Base-by-base conservation (phyloP, 2,888 invertebrate species). In the Choreutis nemorana region DNA sequence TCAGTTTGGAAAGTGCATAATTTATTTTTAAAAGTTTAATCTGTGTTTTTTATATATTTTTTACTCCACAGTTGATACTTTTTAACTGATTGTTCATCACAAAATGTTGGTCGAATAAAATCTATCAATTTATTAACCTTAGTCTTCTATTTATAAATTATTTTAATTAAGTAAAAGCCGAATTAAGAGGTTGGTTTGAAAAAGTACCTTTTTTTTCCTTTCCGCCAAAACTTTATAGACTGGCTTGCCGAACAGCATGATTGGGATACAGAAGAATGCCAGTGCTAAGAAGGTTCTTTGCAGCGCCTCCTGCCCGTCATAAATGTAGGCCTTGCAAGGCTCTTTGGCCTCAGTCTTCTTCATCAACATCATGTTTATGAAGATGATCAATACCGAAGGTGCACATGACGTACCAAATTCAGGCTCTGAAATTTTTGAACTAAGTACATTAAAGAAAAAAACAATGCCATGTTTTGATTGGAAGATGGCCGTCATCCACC, bases 231-330 rank as follows among this genome's bases (percentile, higher is more conserved):
- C 68, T 23, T 87, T 73, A 42, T 86, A 81, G 10, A 91, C 59
- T 0, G 94, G 94, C 53, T 91, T 93, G 3, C 88, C 87, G 8
- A 90, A 68, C 35, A 94, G 68, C 87, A 94, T 86, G 16, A 89
- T 68, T 0, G 93, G 92, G 23, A 93, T 81, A 50, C 90, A 90
- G 0, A 85, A 28, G 4, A 91, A 57, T 0, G 90, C 87, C 0
- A 85, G 40, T 1, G 83, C 51, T 16, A 92, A 70, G 36, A 89
- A 82, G 3, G 83, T 58, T 28, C 67, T 75, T 62, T 93, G 91
- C 3, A 91, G 41, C 0, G 41, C 48, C 1, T 65, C 62, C 50
- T 87, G 86, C 0, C 81, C 80, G 0, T 70, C 58, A 36, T 82
- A 87, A 84, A 87, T 87, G 44, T 73, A 82, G 1, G 71, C 55